A percentile compares a stretch with the other conserved stretches of the same genome.
These are phyloP conservation scores for Coracopsis vasa DNA, from an alignment of 2,113 vertebrate genomes.

Conservation along the genomic window DNA sequence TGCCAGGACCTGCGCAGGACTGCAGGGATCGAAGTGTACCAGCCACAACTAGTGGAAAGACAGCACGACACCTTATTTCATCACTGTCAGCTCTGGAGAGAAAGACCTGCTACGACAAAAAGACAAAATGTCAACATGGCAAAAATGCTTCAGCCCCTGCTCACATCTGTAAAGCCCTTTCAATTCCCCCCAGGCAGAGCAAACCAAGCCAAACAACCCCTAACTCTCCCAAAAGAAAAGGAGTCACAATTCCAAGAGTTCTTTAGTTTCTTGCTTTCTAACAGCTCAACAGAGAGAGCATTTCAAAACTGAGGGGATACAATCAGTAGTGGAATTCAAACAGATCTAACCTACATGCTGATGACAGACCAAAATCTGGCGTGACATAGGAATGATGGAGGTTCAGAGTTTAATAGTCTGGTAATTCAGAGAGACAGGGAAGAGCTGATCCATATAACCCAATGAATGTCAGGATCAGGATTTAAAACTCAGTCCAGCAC, in stretches of 20 bases:
- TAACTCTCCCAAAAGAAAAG: background rate
- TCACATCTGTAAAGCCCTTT: background rate
- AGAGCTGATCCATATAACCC: constrained; percentile 58
- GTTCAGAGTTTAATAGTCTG: constrained; percentile 59
- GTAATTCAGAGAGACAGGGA: constrained; percentile 59
- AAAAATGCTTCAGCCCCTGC: background rate
- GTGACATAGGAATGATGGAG: constrained; percentile 37
- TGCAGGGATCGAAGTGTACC: background rate
- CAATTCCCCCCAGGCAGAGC: background rate
- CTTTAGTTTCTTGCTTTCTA: background rate
- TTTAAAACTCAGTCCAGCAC: constrained; percentile 63
- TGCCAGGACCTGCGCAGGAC: background rate
- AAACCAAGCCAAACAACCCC: background rate
- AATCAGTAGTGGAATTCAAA: constrained; percentile 56
- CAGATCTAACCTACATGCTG: constrained; percentile 11
- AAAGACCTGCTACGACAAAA: background rate
- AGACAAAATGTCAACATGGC: background rate
- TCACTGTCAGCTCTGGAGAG: background rate
- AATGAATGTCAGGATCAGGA: constrained; percentile 56
- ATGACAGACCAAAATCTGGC: constrained; percentile 54
- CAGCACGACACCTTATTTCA: background rate
- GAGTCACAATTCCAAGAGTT: background rate
- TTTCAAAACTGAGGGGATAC: constrained; percentile 35
- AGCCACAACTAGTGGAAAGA: background rate
- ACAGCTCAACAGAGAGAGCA: constrained; percentile 12